Conservation (phyloP, 2,888 invertebrate species). For the Dryadula phaetusa region DNA sequence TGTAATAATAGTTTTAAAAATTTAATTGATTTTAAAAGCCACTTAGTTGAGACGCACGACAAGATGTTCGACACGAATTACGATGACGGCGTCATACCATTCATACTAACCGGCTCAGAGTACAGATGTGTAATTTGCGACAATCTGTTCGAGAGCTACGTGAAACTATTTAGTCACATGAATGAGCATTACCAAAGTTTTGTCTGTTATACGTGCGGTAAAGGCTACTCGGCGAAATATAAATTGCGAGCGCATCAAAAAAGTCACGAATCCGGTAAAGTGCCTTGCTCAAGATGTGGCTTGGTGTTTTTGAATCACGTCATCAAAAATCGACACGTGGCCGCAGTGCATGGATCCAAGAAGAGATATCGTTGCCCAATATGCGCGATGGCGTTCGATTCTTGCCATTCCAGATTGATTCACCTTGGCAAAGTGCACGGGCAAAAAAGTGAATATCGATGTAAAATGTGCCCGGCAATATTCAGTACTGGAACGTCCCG, state of each 20-base stretch:
- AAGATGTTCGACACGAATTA: conserved; percentile 52
- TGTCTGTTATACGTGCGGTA: conserved; percentile 76
- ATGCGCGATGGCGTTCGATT: conserved; percentile 59
- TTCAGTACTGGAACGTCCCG: conserved; percentile 66
- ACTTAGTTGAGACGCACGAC: conserved; percentile 56
- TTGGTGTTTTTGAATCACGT: conserved; percentile 61
- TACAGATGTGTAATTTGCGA: conserved; percentile 62
- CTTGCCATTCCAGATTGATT: conserved; percentile 59
- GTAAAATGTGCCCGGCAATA: conserved; percentile 58
- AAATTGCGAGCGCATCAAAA: conserved; percentile 69
- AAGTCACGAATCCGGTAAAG: conserved; percentile 66
- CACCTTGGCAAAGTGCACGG: conserved; percentile 63
- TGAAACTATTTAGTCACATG: conserved; percentile 67
- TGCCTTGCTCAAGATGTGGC: conserved; percentile 71
- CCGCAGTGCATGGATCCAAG: conserved; percentile 57
- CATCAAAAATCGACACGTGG: conserved; percentile 57
- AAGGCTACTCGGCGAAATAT: conserved; percentile 70
- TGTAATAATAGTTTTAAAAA: conserved; percentile 51
- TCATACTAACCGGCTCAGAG: conserved; percentile 58
- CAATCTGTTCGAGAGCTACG: conserved; percentile 54
- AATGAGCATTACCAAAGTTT: conserved; percentile 74
- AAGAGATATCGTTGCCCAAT: conserved; percentile 64
- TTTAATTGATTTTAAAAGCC: conserved; percentile 57
- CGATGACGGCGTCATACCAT: conserved; percentile 65
- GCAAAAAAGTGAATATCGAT: conserved; percentile 60